Conservation (phyloP, 2,113 vertebrate species). For the Leptobrachium leishanense region DNA sequence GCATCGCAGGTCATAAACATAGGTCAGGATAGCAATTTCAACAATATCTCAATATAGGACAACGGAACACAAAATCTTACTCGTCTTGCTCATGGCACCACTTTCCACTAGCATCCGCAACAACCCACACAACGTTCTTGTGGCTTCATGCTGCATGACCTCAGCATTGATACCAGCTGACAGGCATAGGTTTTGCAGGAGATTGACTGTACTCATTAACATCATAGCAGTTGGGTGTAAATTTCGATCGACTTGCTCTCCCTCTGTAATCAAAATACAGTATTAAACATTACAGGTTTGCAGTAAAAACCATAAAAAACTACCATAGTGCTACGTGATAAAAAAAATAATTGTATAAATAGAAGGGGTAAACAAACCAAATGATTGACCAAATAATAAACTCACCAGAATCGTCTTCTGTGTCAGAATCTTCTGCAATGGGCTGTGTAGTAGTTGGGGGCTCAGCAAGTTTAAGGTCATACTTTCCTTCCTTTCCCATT, state of each 20-base stretch:
- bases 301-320: no score
- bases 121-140: conserved; percentile 87
- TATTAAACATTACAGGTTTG: neutral
- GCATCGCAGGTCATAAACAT: no score
- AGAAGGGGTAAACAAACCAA: no score
- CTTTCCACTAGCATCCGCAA: conserved; percentile 92
- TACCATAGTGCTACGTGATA: no score
- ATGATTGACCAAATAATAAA: neutral
- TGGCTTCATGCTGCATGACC: conserved; percentile 87
- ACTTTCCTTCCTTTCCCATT: conserved; percentile 98
- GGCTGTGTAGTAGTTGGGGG: conserved; percentile 80
- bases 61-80: conserved; percentile 57
- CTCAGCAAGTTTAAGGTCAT: conserved; percentile 92
- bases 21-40: no score
- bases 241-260: conserved; percentile 83
- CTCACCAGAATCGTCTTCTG: conserved; percentile 92
- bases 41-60: no score
- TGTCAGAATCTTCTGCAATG: conserved; percentile 87
- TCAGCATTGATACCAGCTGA: conserved; percentile 90
- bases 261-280: conserved; percentile 71
- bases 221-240: conserved; percentile 91
- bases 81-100: conserved; percentile 83
- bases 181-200: conserved; percentile 88
- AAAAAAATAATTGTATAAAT: no score
- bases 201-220: conserved; percentile 89